phyloP scores from a whole-genome alignment of 1,140 invertebrate genomes.

The Leptopilina boulardi region DNA sequence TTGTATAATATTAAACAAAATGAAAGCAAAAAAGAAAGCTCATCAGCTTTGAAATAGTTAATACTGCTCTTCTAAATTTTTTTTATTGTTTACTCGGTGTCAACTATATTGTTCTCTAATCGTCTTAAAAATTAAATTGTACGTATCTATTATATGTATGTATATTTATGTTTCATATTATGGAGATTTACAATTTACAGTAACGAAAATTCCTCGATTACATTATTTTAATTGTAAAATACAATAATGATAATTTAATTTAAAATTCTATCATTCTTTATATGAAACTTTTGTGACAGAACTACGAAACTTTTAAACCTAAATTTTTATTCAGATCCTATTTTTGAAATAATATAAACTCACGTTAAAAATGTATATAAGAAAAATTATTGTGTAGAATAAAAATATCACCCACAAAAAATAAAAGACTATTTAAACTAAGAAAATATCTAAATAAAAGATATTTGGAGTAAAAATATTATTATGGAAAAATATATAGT shows the following conservation, averaged over 20 bases:
- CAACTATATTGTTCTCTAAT: background rate
- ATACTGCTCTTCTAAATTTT: conserved; percentile 7
- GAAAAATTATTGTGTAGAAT: too few relatives aligned
- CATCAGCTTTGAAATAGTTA: background rate
- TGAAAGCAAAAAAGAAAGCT: background rate
- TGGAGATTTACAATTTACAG: background rate
- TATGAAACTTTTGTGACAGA: too few relatives aligned
- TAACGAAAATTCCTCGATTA: background rate
- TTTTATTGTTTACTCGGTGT: background rate
- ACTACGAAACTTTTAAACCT: too few relatives aligned
- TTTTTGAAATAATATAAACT: too few relatives aligned
- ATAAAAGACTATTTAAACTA: too few relatives aligned
- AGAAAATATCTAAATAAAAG: too few relatives aligned
- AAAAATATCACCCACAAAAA: too few relatives aligned
- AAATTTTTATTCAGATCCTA: conserved; percentile 1
- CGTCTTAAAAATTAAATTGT: background rate
- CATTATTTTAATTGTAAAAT: background rate
- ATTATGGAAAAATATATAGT: background rate
- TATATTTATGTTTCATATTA: background rate
- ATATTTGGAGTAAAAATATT: too few relatives aligned
- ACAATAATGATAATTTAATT: background rate
- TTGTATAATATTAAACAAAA: background rate
- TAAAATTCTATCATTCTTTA: too few relatives aligned
- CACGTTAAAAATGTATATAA: too few relatives aligned
- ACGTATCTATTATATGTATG: background rate